Percentiles rank a stretch among this genome's conserved stretches.
phyloP scores from a whole-genome alignment of 2,888 invertebrate species.

The Notodonta ziczac region DNA sequence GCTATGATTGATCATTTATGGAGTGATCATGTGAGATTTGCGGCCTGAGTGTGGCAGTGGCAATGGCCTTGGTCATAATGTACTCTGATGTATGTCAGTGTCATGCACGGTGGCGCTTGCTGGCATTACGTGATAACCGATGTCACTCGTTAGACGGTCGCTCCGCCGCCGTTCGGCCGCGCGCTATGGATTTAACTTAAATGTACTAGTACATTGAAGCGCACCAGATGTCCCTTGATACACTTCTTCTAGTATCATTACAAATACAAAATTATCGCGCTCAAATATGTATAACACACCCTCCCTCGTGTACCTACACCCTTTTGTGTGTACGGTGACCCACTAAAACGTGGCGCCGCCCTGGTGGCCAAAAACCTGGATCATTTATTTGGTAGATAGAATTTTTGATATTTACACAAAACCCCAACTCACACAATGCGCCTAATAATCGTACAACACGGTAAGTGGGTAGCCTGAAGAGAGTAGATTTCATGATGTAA shows the following conservation, averaged over 20 bases:
- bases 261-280: no score
- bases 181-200: no score
- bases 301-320: no score
- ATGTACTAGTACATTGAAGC: no score
- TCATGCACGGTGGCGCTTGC: slow-evolving; percentile 45
- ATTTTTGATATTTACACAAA: background rate
- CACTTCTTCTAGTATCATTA: no score
- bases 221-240: no score
- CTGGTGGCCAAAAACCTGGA: no score
- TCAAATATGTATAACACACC: no score
- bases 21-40: slow-evolving; percentile 43
- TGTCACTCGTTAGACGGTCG: slow-evolving; percentile 17
- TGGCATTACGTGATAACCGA: slow-evolving; percentile 33
- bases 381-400: background rate
- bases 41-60: slow-evolving; percentile 30
- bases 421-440: background rate
- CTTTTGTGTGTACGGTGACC: no score
- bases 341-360: no score
- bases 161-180: slow-evolving; percentile 3
- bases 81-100: slow-evolving; percentile 48
- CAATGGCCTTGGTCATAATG: slow-evolving; percentile 44
- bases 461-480: background rate
- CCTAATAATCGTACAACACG: background rate
- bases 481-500: slow-evolving; percentile 4
- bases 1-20: slow-evolving; percentile 32